Base-by-base conservation (phyloP, 2,888 invertebrate species). In the Mimumesa dahlbomi region DNA sequence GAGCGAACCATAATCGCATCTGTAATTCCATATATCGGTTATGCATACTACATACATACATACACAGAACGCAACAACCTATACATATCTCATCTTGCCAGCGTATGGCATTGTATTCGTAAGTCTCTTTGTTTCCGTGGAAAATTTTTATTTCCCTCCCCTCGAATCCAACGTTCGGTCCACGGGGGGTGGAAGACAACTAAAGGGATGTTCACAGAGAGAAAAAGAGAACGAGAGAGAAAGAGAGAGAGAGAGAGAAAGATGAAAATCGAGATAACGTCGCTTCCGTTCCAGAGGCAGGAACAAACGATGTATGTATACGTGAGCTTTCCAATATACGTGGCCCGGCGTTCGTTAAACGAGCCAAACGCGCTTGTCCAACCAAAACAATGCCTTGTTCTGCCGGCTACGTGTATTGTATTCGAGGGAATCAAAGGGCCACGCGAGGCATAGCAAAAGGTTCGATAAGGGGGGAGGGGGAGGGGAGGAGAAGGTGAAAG, bases 301-400 rank as follows among this genome's bases (percentile, higher is more conserved):
- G 62, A 78, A 75, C 67, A 57, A 75, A 73, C 72, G 78, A 75
- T 73, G 61, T 78, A 79, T 75, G 77, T 73, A 63, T 78, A 79
- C 77, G 78, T 76, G 73, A 72, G 75, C 66, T 70, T 75, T 69
- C 69, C 73, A 66, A 74, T 64, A 68, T 81, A 64, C 70, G 71
- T 53, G n/a, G 74, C 64, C 64, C 64, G 75, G 56, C 64, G 83
- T 80, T 83, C 79, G 81, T 83, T 81, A 82, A 82, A 78, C 73
- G 69, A 77, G 68, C 46, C 69, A 75, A 75, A 69, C 74, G 77
- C 75, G 77, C 72, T 77, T 81, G 74, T 76, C 70, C 76, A 58
- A 63, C 82, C 77, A 77, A 82, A 84, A 84, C 84, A 84, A 84
- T 84, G 79, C 77, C 70, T 80, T 74, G 82, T 80, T 75, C 73